phyloP scores from a whole-genome alignment of 64 coral and sea anemone species.

The Stylophora pistillata region DNA sequence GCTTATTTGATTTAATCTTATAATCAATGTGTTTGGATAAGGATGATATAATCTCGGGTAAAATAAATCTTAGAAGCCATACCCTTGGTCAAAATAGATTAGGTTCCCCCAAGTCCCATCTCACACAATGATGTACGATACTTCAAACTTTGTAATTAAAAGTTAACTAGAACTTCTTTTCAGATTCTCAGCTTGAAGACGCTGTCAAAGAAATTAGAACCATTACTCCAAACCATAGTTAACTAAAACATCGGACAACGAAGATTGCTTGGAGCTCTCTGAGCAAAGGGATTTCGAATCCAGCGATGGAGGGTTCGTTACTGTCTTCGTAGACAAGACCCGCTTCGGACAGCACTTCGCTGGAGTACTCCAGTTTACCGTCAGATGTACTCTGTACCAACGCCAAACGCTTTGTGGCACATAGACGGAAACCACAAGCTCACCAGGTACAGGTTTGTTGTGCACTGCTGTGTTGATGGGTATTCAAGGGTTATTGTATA shows the following conservation, averaged over 20 bases:
- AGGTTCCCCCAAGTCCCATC: neutral
- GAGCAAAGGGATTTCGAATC: conserved; percentile 55
- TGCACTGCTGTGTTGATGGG: conserved; percentile 53
- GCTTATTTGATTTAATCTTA: too few relatives aligned
- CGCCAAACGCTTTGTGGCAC: conserved; percentile 76
- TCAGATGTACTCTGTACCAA: conserved; percentile 79
- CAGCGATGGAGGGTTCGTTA: conserved; percentile 69
- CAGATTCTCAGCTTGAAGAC: neutral
- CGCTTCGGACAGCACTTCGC: conserved; percentile 72
- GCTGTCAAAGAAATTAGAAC: conserved; percentile 21
- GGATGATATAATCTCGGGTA: neutral
- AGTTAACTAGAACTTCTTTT: neutral
- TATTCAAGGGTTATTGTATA: conserved; percentile 62
- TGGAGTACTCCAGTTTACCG: conserved; percentile 66
- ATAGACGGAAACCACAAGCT: conserved; percentile 65
- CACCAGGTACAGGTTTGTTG: conserved; percentile 51
- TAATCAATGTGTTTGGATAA: neutral
- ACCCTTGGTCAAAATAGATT: neutral
- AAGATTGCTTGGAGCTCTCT: conserved; percentile 68
- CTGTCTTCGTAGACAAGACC: conserved; percentile 53
- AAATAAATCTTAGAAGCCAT: neutral
- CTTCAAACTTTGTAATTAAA: neutral
- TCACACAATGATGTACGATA: neutral
- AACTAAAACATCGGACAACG: conserved; percentile 70
- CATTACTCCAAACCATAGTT: conserved; percentile 73